Evolutionary conservation across 2,888 invertebrate genomes (phyloP), one percentile per base, ranked within the genome.

Genomic region (Melipona beecheii): DNA sequence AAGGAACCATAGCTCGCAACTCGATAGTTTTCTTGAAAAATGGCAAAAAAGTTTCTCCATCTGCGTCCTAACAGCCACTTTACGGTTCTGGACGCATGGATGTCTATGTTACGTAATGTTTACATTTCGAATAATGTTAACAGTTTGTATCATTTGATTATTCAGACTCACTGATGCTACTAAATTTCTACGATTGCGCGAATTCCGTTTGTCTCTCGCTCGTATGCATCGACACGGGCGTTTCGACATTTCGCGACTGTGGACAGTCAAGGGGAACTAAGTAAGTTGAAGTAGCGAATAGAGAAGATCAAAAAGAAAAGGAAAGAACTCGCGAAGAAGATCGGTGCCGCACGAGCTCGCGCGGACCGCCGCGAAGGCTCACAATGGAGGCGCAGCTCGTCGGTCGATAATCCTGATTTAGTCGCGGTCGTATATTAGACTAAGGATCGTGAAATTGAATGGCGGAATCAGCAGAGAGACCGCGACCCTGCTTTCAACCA

Each of bases 361-460:
- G 74, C 54, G 75, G 76, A 69, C 71, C 78, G 76, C 81, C 84
- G 73, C 64, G 81, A 83, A 83, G 83, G 80, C 58, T 50, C 36
- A 80, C 82, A 87, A 89, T 89, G 78, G 76, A 21, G 78, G 81
- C 72, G 66, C 76, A 80, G 87, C 70, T 89, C 86, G 87, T 78
- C 81, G 87, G 78, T 86, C 88, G 89, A 92, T 92, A 93, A 93
- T 93, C 92, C 92, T 92, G 93, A 93, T 93, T 93, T 92, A 92
- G 91, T 89, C 89, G 85, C 87, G 87, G 89, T 84, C 90, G 87
- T 93, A 92, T 92, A 91, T 92, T 91, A 92, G 90, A 87, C 88
- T 91, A 90, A 93, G 87, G 92, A 90, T 92, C 90, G 91, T 91
- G 91, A 92, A 93, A 93, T 93, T 92, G 92, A 93, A 92, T 91